Evolutionary conservation across 30 jellyfish, hydroid and myxozoan species (phyloP).

Genomic region (Aurelia aurita): DNA sequence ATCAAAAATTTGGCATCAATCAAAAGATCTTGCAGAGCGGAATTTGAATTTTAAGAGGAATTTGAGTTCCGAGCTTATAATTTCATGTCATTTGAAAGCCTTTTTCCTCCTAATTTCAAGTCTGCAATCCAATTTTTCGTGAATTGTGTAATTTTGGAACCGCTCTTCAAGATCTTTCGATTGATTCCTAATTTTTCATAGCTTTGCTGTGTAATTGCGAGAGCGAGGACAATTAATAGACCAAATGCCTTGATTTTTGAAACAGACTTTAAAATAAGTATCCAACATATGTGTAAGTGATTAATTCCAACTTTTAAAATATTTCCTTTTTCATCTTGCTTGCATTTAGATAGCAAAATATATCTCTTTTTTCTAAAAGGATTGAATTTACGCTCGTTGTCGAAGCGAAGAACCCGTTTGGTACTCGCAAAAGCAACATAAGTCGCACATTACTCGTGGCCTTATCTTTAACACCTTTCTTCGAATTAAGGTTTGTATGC

Average conservation of each 20-base stretch:
- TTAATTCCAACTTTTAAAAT: neutral
- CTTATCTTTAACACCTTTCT: constrained; percentile 39
- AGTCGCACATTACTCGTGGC: constrained; percentile 14
- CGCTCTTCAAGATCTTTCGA: too few relatives aligned
- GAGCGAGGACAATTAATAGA: neutral
- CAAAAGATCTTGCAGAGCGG: too few relatives aligned
- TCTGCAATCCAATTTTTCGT: too few relatives aligned
- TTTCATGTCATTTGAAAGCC: too few relatives aligned
- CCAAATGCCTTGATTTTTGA: too few relatives aligned
- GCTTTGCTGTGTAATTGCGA: neutral
- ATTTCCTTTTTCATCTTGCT: too few relatives aligned
- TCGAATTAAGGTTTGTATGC: constrained; percentile 33
- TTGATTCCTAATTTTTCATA: neutral
- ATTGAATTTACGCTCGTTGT: constrained; percentile 44
- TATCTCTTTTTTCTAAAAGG: neutral
- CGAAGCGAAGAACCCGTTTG: constrained; percentile 39
- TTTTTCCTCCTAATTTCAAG: too few relatives aligned
- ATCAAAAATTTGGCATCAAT: too few relatives aligned
- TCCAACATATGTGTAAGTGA: neutral
- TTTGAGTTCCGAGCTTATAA: too few relatives aligned
- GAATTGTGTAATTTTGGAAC: too few relatives aligned
- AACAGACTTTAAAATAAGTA: neutral
- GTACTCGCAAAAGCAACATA: constrained; percentile 27
- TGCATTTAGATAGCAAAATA: neutral
- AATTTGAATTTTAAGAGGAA: too few relatives aligned